Conservation (phyloP, 2,113 vertebrate species). For the Anoplopoma fimbria region DNA sequence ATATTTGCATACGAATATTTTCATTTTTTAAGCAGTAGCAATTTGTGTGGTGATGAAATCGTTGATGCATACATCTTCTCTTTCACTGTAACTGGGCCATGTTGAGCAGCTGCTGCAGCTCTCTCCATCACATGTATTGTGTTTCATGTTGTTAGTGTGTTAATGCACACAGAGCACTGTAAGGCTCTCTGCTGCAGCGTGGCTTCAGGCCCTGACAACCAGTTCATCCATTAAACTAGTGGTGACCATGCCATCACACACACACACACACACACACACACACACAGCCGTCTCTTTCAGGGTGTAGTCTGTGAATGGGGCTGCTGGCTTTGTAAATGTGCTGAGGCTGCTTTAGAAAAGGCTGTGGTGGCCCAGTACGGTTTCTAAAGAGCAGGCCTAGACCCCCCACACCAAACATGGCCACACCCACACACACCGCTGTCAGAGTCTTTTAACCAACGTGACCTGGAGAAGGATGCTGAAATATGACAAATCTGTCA, state of each 20-base stretch:
- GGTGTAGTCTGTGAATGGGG: constrained; percentile 70
- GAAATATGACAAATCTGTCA: not conserved
- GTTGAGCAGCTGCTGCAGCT: not conserved
- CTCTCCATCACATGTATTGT: not conserved
- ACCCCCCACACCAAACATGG: constrained; percentile 51
- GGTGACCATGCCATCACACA: constrained; percentile 32
- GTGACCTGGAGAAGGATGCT: not conserved
- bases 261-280: constrained; percentile 15
- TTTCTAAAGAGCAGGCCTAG: constrained; percentile 69
- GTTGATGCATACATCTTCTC: not conserved
- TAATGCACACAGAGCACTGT: not conserved
- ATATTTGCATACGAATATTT: no score
- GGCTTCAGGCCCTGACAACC: not conserved
- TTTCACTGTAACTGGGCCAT: not conserved
- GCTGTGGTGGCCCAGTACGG: constrained; percentile 61
- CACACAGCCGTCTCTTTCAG: constrained; percentile 58
- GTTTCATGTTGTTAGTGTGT: not conserved
- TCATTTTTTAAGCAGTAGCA: no score
- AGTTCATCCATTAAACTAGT: not conserved
- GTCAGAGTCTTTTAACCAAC: not conserved
- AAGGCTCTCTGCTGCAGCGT: not conserved
- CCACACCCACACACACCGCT: constrained; percentile 18
- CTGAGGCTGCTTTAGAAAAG: constrained; percentile 71
- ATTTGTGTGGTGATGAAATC: not conserved
- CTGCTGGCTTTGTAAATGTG: constrained; percentile 74